Evolutionary conservation across 2,797 vertebrate genomes (phyloP), one percentile per base, ranked within the genome.

Genomic region (Spatula clypeata): DNA sequence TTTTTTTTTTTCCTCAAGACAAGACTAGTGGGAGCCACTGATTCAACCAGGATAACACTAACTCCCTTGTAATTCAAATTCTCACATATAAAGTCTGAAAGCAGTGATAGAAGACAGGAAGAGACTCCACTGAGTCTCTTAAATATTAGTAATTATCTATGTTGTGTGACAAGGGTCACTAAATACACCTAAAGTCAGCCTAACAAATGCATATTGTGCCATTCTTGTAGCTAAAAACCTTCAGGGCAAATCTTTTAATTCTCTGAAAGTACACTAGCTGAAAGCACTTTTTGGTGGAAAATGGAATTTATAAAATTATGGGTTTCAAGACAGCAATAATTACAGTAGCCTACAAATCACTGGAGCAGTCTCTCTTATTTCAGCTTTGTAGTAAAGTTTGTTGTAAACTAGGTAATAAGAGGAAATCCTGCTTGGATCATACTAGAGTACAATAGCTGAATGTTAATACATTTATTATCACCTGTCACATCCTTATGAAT

Each of bases 401-500:
- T 86, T 94, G 73, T 91, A 92, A 95, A 94, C 57, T 55, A 85
- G 10, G 23, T 66, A 95, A 75, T 71, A 89, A 89, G 85, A 97
- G 94, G 94, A 97, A 96, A 93, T 96, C 91, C 92, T 96, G 26
- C 44, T 95, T 90, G 79, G 84, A 91, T 94, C 80, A 79, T 79
- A 79, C 29, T 79, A 29, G 31, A 88, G 53, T 84, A 93, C 73
- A 96, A 92, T 83, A 89, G 71, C 36, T 86, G 87, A 92, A 96
- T 94, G 91, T 85, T 97, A 97, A 96, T 83, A 91, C 67, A 94
- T 95, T 97, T 97, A 91, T 97, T 94, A 94, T 95, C 96, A 94
- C 92, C 94, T 97, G 95, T 92, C 93, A 97, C 86, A 90, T 95
- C 88, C 75, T 32, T 74, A 79, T 97, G 96, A 97, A 97, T 97